Percentiles rank a stretch among this genome's conserved stretches.
phyloP scores from a whole-genome alignment of 1,140 invertebrate species.

The Pantala flavescens region DNA sequence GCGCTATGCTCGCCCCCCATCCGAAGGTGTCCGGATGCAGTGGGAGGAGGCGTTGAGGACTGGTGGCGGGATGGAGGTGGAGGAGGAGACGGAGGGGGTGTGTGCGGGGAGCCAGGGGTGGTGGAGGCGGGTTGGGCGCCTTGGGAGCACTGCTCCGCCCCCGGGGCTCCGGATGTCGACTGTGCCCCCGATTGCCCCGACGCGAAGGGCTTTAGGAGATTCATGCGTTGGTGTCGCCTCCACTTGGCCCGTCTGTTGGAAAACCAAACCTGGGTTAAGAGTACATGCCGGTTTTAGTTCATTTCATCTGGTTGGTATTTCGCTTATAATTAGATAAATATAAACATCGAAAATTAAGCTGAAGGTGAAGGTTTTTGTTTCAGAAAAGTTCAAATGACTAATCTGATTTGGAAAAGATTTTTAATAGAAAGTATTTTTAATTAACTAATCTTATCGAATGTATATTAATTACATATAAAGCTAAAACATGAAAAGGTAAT shows the following conservation, averaged over 20 bases:
- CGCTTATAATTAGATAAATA: no score
- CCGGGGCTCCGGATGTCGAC: constrained; percentile 40
- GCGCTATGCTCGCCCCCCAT: constrained; percentile 83
- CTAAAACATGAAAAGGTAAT: no score
- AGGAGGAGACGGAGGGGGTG: constrained; percentile 28
- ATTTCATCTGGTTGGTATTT: background rate
- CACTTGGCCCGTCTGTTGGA: constrained; percentile 97
- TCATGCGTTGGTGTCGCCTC: constrained; percentile 90
- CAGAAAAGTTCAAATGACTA: no score
- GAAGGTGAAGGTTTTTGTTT: no score
- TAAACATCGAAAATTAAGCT: no score
- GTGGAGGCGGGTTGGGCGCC: constrained; percentile 28
- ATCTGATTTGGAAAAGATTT: no score
- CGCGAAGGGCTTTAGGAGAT: constrained; percentile 63
- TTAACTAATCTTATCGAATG: no score
- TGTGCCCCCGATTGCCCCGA: constrained; percentile 35
- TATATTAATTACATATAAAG: no score
- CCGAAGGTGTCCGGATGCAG: constrained; percentile 29
- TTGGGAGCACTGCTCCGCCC: constrained; percentile 35
- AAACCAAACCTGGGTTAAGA: constrained; percentile 80
- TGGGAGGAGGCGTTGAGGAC: constrained; percentile 25
- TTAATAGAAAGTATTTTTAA: no score
- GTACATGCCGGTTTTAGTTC: constrained; percentile 15
- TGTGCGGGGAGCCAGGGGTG: constrained; percentile 32
- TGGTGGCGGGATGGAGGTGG: constrained; percentile 26